Evolutionary conservation across 2,797 vertebrate species (phyloP), one percentile per base, ranked within the genome.

Genomic region (Microchirus variegatus): DNA sequence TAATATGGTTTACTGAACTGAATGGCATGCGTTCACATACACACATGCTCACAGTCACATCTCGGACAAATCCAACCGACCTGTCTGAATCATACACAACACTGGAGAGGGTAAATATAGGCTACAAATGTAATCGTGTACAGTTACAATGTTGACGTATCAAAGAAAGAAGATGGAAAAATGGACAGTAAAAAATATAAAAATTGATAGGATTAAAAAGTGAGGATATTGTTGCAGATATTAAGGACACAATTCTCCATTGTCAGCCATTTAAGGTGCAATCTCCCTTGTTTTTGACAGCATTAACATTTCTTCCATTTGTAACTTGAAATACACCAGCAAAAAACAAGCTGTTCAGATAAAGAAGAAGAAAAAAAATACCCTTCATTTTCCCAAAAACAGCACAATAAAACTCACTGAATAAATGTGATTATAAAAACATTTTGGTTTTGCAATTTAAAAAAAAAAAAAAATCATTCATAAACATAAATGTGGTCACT

Each of bases 161-260:
- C 62, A 90, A 90, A 89, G 60, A 86, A 92, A 90, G 59, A 84
- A 64, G 54, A 88, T 84, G 84, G 61, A 84, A 85, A 82, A 85
- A 86, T 4, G 2, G 68, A 87, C 72, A 78, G 77, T 91, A 90
- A 89, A 90, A 92, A 91, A 90, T 91, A 92, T 88, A 92, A 91
- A 93, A 93, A 91, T 86, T 26, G 80, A 85, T 79, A 88, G 72
- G 73, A 87, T 89, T 89, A 90, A 84, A 91, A 89, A 90, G 89
- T 89, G 88, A 92, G 89, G 82, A 91, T 87, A 89, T 77, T 71
- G 78, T 88, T 89, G 86, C 81, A 80, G 74, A 89, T 87, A 85
- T 77, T 85, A 86, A 87, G 58, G 78, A 90, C 87, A 87, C 55
- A 66, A 82, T 78, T 83, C 68, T 87, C 68, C 70, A 61, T 81